Base-by-base conservation (phyloP, 2,113 vertebrate genomes). In the Proterorhinus semilunaris region DNA sequence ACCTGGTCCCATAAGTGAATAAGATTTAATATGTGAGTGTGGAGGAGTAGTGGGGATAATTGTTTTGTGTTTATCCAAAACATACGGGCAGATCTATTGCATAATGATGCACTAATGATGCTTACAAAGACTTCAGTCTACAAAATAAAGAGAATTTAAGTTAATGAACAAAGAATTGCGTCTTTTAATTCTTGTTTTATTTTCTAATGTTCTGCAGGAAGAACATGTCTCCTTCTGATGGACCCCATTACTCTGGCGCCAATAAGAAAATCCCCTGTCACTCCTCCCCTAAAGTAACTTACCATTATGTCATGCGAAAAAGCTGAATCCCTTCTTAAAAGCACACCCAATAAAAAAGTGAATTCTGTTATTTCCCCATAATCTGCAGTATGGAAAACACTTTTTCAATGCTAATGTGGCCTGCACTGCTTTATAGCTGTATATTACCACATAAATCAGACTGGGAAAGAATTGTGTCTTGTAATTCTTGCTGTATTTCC, bases 271-370 rank as follows among this genome's bases (percentile, higher is more conserved):
- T 21, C 82, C 80, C 74, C 42, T 6, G 46, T n/a, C 64, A 49
- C 66, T 57, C 61, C 57, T 76, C 83, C 84, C 67, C 69, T 67
- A 65, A 79, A 75, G 81, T 91, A 92, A 93, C 91, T 92, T 93
- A 88, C 83, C 91, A 92, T 93, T 93, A 94, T 94, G 92, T 93
- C 91, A 93, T 92, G 91, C 88, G 21, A 92, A 92, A 92, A 94
- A 87, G 89, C 92, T 90, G 90, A 91, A 78, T 92, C 92, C 92
- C 90, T 92, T 92, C 21, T 93, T 90, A 93, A 93, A 93, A 91
- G 80, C 91, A 91, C 88, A 80, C 91, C 84, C 91, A 92, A 93
- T 94, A 94, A 94, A 91, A 92, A 89, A 92, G n/a, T 91, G 95
- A 95, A 93, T 95, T 95, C 94, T 91, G 90, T 94, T 92, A 86